Evolutionary conservation across 2,113 vertebrate species (phyloP), one percentile per base, ranked within the genome.

Genomic region (Hassar affinis): DNA sequence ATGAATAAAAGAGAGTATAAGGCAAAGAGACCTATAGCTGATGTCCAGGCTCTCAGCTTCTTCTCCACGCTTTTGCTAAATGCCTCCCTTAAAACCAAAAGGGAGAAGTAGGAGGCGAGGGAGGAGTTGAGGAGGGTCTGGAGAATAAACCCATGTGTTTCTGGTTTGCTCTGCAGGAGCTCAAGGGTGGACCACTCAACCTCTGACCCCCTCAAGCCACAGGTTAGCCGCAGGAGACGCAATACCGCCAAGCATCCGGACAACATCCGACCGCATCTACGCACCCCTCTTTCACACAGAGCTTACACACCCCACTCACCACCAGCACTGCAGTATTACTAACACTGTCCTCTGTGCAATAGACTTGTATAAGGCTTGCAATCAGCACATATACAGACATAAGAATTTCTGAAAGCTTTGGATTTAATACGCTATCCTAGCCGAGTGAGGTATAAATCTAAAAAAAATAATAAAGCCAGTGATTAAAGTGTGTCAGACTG

Each of bases 341-440:
- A 81, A 75, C 47, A 30, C 47, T 33, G 49, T 54, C 57, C 56
- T 42, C 61, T 47, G 62, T 51, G 80, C 59, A 79, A 81, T 75
- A 72, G 52, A 61, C 84, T 83, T 85, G 85, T 84, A 81, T 85
- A 77, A 87, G 68, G 47, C 78, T 85, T 80, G 61, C 83, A 84
- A 69, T 83, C 80, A 77, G 49, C 74, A 33, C 54, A 78, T 49
- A 74, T 7, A 80, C 64, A 71, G 54, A 25, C 77, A 76, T 49
- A 71, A 84, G 15, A 81, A 78, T 47, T 81, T 78, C 56, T 54
- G 49, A 25, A 84, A 85, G 81, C 59, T 54, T n/a, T 45, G 25
- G 51, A 83, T 87, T 82, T 78, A 86, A 76, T 72, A 47, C 45
- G 78, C 79, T 75, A 76, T 76, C 54, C 79, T 69, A 74, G 72